Conservation (phyloP, 2,113 vertebrate genomes). For the Gymnarchus niloticus region DNA sequence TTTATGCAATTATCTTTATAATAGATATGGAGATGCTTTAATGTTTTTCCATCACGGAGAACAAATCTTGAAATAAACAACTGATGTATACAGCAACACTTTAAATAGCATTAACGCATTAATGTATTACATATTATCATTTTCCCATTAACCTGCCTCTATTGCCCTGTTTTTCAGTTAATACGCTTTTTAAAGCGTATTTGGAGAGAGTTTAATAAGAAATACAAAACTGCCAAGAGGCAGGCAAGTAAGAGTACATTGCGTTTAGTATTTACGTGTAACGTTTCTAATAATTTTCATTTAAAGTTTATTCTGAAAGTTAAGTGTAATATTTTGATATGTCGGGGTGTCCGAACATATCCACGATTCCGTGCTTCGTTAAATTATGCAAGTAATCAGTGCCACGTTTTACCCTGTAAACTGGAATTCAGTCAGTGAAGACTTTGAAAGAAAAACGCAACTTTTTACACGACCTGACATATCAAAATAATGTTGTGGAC, state of each 20-base stretch:
- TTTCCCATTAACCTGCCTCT: not conserved
- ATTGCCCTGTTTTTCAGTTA: not conserved
- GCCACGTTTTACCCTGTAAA: not conserved
- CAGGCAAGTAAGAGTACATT: not conserved
- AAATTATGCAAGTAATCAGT: not conserved
- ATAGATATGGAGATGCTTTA: not conserved
- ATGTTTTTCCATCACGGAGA: not conserved
- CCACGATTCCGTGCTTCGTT: not conserved
- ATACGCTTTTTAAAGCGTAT: not conserved
- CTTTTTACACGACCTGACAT: not conserved
- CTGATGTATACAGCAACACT: not conserved
- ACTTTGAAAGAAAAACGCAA: conserved; percentile 17
- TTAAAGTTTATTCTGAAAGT: not conserved
- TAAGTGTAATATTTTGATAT: not conserved
- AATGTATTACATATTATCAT: not conserved
- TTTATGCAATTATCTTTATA: not conserved
- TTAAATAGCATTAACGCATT: not conserved
- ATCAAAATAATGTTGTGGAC: not conserved
- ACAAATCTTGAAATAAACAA: not conserved
- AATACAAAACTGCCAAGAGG: not conserved
- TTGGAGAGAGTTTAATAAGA: not conserved
- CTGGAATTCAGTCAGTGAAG: not conserved
- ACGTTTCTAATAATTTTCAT: not conserved
- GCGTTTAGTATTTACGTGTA: not conserved
- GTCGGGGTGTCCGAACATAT: not conserved